Evolutionary conservation across 1,140 invertebrate genomes (phyloP).

Genomic region (Phocides pigmalion): DNA sequence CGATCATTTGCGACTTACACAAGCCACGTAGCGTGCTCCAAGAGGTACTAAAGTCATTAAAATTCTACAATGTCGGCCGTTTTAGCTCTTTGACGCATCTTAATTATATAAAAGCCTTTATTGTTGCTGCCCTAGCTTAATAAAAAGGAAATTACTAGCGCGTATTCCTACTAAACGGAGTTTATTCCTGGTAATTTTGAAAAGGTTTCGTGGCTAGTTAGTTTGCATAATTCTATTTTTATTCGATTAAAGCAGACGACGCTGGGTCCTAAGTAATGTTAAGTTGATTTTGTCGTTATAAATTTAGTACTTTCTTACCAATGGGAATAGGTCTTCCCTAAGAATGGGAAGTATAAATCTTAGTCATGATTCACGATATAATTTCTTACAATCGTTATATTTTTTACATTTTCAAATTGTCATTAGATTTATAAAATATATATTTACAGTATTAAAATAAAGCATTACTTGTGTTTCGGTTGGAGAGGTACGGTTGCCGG

Average conservation of each 20-base stretch:
- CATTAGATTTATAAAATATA: too few species aligned
- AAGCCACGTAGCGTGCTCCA: too few species aligned
- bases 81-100: slow-evolving; percentile 24
- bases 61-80: slow-evolving; percentile 17
- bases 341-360: too few species aligned
- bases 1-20: too few species aligned
- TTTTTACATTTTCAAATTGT: too few species aligned
- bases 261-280: neutral
- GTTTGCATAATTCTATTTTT: neutral
- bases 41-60: slow-evolving; percentile 18
- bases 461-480: too few species aligned
- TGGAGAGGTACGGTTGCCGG: too few species aligned
- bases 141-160: slow-evolving; percentile 21
- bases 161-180: slow-evolving; percentile 5
- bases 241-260: neutral
- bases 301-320: neutral
- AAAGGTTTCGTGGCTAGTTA: neutral
- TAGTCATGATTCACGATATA: too few species aligned
- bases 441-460: too few species aligned
- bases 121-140: slow-evolving; percentile 15
- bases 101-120: slow-evolving; percentile 28
- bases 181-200: slow-evolving; percentile 11
- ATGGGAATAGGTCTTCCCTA: too few species aligned
- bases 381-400: too few species aligned
- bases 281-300: neutral